phyloP scores from a whole-genome alignment of 2,888 invertebrate species.

The Oscheius sp. region DNA sequence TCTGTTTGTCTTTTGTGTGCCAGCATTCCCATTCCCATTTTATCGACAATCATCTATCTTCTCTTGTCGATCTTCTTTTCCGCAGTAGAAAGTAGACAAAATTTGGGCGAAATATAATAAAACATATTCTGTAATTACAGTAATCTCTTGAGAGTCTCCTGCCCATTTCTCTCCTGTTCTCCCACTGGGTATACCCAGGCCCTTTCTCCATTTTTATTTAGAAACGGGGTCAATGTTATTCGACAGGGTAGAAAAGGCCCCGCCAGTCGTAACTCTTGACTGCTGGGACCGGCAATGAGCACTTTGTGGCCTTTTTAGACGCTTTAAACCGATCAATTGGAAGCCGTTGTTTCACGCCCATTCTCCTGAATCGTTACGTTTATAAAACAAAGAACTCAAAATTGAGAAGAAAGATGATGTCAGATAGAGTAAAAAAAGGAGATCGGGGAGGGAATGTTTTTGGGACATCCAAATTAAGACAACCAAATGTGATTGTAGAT shows the following conservation, averaged over 20 bases:
- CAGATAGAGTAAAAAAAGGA: background rate
- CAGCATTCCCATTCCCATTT: background rate
- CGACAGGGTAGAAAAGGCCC: background rate
- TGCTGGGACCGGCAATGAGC: constrained; percentile 27
- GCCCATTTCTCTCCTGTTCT: constrained; percentile 8
- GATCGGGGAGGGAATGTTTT: background rate
- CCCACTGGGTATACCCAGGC: too few species aligned
- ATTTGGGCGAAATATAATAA: background rate
- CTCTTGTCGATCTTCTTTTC: background rate
- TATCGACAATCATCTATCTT: constrained; percentile 8
- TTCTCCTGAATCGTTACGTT: constrained; percentile 15
- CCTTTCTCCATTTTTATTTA: background rate
- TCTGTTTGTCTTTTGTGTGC: constrained; percentile 14
- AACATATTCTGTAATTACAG: background rate
- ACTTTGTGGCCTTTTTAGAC: constrained; percentile 28
- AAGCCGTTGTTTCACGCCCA: constrained; percentile 20
- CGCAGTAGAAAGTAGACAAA: too few species aligned
- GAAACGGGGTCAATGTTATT: constrained; percentile 3
- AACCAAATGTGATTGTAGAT: constrained; percentile 40
- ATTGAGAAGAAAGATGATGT: background rate
- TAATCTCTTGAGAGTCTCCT: background rate
- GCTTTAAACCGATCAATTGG: constrained; percentile 24
- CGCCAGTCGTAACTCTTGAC: constrained; percentile 26
- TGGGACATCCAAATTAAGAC: background rate
- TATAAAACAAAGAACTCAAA: constrained; percentile 4